Percentiles rank a stretch among this genome's conserved stretches.
These are phyloP conservation scores for Antechinus flavipes DNA, from an alignment of 2,113 vertebrate species.

Conservation along the genomic window DNA sequence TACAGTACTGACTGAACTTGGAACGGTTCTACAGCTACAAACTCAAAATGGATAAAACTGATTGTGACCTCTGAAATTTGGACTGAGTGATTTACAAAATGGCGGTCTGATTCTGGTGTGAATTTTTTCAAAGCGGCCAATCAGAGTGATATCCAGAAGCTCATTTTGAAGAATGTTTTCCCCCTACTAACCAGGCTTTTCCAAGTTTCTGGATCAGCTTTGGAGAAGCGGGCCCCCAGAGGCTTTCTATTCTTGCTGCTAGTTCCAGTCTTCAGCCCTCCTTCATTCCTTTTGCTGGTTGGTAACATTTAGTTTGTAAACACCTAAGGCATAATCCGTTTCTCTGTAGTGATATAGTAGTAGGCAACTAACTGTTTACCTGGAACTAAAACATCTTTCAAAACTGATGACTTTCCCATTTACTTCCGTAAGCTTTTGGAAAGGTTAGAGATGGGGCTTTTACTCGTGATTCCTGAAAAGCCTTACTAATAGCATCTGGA, in stretches of 20 bases:
- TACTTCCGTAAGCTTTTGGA: not conserved
- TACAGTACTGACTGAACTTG: conserved; percentile 23
- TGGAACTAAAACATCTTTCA: conserved; percentile 50
- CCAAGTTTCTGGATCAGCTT: conserved; percentile 28
- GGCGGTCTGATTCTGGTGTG: conserved; percentile 28
- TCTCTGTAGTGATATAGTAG: conserved; percentile 37
- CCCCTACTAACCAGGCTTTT: not conserved
- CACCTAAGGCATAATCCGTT: conserved; percentile 23
- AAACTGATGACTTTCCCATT: not conserved
- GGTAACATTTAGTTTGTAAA: conserved; percentile 25
- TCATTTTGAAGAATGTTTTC: conserved; percentile 9
- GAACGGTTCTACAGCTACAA: not conserved
- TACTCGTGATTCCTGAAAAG: conserved; percentile 32
- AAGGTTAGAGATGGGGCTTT: conserved; percentile 19
- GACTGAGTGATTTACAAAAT: conserved; percentile 45
- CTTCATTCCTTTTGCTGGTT: not conserved
- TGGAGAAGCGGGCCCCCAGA: conserved; percentile 20
- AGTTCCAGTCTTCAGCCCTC: conserved; percentile 3
- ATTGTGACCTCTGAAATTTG: not conserved
- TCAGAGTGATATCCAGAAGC: not conserved
- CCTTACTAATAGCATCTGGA: conserved; percentile 28
- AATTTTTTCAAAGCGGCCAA: conserved; percentile 13
- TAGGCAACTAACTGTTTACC: not conserved
- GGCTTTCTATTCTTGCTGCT: conserved; percentile 47
- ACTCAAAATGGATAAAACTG: not conserved